Base-by-base conservation (phyloP, 2,888 invertebrate genomes). In the Patella depressa region DNA sequence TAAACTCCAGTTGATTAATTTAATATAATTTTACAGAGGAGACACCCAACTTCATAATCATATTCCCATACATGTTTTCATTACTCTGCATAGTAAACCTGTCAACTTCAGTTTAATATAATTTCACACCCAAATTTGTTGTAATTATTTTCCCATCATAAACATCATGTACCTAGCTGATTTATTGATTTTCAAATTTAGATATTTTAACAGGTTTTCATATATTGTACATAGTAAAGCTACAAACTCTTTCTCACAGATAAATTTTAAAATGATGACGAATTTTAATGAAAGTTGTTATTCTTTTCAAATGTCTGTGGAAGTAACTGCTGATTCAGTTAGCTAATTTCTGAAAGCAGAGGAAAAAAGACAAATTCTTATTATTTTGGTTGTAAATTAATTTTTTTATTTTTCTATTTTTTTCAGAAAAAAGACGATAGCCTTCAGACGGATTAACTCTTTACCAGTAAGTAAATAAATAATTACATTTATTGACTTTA, bases 361-460 rank as follows among this genome's bases (percentile, higher is more conserved):
- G 17, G 19, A 12, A 2, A 72, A 45, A 24, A 24, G 24, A 24
- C 24, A 24, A 24, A 24, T 24, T 24, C 24, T 24, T 24, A 24
- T 24, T 24, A 45, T 45, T 45, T 45, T 45, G 9, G 45, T 45
- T 45, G 7, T 45, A 45, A 45, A 65, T 65, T 24, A 65, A 65
- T 70, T 70, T 65, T 15, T 65, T 15, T 53, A 15, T 15, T 29
- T 57, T 57, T 54, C 71, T 53, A n/a, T 45, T 69, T 53, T 75
- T 81, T 82, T 53, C 83, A 88, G 88, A 76, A 87, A 83, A 82
- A 87, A 85, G 82, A 85, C 86, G 1, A 83, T 88, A 70, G 84
- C 89, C 19, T 87, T 88, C 76, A 86, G 88, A 78, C 81, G 86
- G 76, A 81, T 88, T 70, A 86, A 84, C 81, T 87, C 87, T 19